Evolutionary conservation across 2,888 invertebrate species (phyloP).

Genomic region (Cantharis lateralis): DNA sequence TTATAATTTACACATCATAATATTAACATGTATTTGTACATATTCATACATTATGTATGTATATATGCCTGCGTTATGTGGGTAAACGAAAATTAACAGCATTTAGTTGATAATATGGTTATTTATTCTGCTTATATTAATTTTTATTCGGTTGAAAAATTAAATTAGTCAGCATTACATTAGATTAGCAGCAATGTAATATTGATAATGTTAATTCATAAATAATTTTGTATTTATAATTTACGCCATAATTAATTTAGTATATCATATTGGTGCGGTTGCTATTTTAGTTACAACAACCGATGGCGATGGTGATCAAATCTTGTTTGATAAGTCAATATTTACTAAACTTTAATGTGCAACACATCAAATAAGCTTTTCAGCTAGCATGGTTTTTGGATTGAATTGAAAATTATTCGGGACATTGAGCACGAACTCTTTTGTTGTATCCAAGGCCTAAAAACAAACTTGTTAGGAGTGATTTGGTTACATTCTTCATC

Average conservation of each 20-base stretch:
- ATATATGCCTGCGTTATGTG: neutral
- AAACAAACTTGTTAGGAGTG: conserved; percentile 1
- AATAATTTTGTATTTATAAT: neutral
- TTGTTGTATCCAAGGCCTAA: neutral
- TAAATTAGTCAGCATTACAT: neutral
- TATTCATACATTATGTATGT: too few species aligned
- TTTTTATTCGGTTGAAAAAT: neutral
- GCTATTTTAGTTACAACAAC: neutral
- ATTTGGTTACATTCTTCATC: neutral
- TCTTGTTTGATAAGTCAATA: neutral
- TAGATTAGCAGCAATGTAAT: neutral
- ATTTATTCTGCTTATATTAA: neutral
- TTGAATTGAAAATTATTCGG: conserved; percentile 3
- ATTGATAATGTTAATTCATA: neutral
- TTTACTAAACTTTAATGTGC: neutral
- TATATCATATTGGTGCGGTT: neutral
- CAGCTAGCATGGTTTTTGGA: neutral
- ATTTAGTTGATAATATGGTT: neutral
- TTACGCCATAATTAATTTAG: neutral
- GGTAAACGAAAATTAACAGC: neutral
- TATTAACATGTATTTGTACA: neutral
- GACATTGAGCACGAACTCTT: conserved; percentile 1
- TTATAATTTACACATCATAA: neutral
- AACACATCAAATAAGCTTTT: neutral
- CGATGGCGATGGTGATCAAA: neutral